Base-by-base conservation (phyloP, 2,113 vertebrate species). In the Campylorhamphus procurvoides region DNA sequence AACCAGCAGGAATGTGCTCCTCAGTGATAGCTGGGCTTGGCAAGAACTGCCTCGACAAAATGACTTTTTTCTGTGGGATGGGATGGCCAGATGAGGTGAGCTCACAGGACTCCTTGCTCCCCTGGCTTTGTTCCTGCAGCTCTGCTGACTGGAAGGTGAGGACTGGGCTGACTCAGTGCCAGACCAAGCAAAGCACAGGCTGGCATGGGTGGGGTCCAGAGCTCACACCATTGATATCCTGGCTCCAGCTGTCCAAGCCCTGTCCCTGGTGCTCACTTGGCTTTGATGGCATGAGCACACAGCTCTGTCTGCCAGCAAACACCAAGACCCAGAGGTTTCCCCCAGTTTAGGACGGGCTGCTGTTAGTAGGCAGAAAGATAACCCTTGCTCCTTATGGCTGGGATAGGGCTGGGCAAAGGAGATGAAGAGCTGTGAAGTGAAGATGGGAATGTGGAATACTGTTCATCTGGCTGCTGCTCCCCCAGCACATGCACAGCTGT, bases 281-380 rank as follows among this genome's bases (percentile, higher is more conserved):
- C 62, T 9, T 0, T 4, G 58, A 8, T 31, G 25, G 49, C 0
- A 3, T 3, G 29, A 64, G 73, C 10, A 9, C 7, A 25, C 0
- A 2, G 64, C 62, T 42, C 62, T 12, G 35, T 40, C 49, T 69
- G 66, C 71, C 82, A 71, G 84, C 58, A 46, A 72, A 20, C 52
- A 33, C 20, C 79, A 40, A 40, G n/a, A 39, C 83, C 86, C 53
- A 7, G 29, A 1, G 71, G 8, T 2, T 24, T 37, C 74, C 63
- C 25, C 55, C 12, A 16, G 59, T 15, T 62, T 22, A 5, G 1
- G 44, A 12, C 3, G 29, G 56, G 80, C 62, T 72, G 82, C 68
- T 76, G 44, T 50, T 68, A 39, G 12, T 13, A 64, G 76, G 72
- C 84, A 25, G 87, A 42, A 40, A 42, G 59, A 37, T 19, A 62